Conservation (phyloP, 2,113 vertebrate species). For the Hippocampus mohnikei region DNA sequence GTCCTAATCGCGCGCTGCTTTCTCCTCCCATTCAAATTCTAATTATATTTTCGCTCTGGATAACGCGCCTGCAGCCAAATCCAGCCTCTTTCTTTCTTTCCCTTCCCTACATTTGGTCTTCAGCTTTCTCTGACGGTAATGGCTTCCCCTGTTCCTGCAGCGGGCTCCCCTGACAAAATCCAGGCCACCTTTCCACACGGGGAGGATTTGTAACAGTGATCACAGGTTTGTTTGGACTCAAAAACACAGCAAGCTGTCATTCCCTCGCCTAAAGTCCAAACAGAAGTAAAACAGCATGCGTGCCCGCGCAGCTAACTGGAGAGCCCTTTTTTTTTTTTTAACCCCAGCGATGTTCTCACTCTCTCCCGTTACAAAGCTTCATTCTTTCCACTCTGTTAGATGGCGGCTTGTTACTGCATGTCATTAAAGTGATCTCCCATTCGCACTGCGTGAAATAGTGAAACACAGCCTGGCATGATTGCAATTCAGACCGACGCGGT, state of each 20-base stretch:
- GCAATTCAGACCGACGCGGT: constrained; percentile 18
- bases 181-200: constrained; percentile 19
- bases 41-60: constrained; percentile 42
- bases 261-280: neutral
- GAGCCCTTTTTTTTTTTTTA: constrained; percentile 11
- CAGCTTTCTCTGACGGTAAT: neutral
- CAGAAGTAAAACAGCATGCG: constrained; percentile 2
- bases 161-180: constrained; percentile 48
- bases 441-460: constrained; percentile 25
- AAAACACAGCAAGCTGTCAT: neutral
- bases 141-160: constrained; percentile 54
- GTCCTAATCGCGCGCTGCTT: constrained; percentile 3
- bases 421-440: constrained; percentile 30
- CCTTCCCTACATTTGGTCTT: constrained; percentile 47
- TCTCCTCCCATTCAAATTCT: constrained; percentile 28
- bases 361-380: neutral
- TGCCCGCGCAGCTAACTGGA: constrained; percentile 10
- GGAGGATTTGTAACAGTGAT: constrained; percentile 31
- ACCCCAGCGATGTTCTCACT: constrained; percentile 2
- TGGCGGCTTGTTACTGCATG: constrained; percentile 3
- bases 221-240: constrained; percentile 24
- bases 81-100: neutral
- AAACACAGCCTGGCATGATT: constrained; percentile 15
- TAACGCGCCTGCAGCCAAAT: constrained; percentile 31
- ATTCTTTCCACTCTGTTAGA: constrained; percentile 18